Conservation (phyloP, 2,797 vertebrate species). For the Onychomys torridus region DNA sequence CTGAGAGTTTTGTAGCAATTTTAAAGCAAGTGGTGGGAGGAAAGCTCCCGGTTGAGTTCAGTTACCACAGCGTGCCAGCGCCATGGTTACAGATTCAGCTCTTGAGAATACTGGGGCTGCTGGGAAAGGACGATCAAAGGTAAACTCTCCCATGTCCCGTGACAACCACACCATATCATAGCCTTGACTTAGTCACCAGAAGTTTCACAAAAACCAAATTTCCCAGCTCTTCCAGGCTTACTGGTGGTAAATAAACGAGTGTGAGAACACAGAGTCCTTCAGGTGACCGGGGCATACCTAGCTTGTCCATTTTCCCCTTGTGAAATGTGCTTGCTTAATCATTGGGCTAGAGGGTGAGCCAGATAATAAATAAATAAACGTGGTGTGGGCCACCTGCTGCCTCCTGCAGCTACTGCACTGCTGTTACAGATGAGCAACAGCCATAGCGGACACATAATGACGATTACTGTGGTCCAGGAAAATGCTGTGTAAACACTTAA, state of each 20-base stretch:
- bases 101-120: constrained; percentile 93
- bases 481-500: background rate
- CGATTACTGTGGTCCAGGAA: background rate
- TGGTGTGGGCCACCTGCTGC: no score
- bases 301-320: background rate
- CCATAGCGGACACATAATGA: background rate
- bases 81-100: constrained; percentile 99
- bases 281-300: constrained; percentile 14
- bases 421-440: background rate
- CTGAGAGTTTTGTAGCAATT: constrained; percentile 95
- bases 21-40: constrained; percentile 98
- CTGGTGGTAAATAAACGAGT: background rate
- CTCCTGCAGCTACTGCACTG: background rate
- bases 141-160: constrained; percentile 80
- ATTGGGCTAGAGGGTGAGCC: background rate
- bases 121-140: constrained; percentile 96
- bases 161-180: background rate
- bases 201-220: constrained; percentile 28
- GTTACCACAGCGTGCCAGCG: constrained; percentile 97
- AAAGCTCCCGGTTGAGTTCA: constrained; percentile 96
- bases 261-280: background rate
- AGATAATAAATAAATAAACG: constrained; percentile 47
- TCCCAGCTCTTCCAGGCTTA: background rate
- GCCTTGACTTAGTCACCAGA: background rate
- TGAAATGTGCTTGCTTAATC: background rate